Conservation (phyloP, 37 sponge, comb jelly and placozoan species). For the Beroe ovata region DNA sequence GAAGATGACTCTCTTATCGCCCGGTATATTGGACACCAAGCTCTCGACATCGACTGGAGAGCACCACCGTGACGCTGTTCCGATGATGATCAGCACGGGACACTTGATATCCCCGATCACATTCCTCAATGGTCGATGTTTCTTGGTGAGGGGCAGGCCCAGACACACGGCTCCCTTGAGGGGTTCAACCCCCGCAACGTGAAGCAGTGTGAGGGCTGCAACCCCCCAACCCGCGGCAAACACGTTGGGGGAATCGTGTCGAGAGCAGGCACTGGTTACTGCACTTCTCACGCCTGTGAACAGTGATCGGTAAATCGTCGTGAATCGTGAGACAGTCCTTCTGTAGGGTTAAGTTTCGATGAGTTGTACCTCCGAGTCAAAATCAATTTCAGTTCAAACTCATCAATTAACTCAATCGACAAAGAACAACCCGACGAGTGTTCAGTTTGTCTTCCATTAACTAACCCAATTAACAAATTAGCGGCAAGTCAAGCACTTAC, state of each 20-base stretch:
- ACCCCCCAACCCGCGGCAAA: conserved; percentile 52
- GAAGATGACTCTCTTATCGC: conserved; percentile 54
- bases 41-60: conserved; percentile 29
- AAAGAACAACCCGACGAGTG: no score
- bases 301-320: no score
- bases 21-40: conserved; percentile 8
- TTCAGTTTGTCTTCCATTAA: no score
- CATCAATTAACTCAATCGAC: no score
- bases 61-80: conserved; percentile 11
- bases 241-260: conserved; percentile 53
- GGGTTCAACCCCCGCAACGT: conserved; percentile 45
- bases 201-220: conserved; percentile 61
- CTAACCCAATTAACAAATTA: neutral
- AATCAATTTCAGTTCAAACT: no score
- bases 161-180: conserved; percentile 37
- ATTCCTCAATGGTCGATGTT: conserved; percentile 43
- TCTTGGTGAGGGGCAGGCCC: conserved; percentile 65
- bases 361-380: no score
- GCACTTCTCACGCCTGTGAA: conserved; percentile 36
- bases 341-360: no score
- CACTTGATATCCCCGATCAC: conserved; percentile 63
- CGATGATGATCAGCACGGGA: conserved; percentile 50
- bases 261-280: conserved; percentile 20
- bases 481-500: no score
- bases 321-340: no score